Evolutionary conservation across 35 echinoderm and acorn worm genomes (phyloP), one percentile per base, ranked within the genome.

Genomic region (Holothuria glaberrima): DNA sequence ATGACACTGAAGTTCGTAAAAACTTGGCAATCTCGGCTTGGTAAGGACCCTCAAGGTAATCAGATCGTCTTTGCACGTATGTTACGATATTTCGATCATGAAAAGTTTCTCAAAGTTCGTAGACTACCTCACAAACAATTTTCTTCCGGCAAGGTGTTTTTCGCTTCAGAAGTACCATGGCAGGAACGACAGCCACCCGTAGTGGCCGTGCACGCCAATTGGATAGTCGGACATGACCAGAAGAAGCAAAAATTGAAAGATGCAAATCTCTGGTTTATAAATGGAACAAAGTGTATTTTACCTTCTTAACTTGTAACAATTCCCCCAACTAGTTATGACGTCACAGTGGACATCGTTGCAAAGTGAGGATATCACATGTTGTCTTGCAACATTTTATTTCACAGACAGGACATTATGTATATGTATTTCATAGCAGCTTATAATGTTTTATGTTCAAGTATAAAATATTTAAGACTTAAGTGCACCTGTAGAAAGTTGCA

Each of bases 221-320:
- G 24, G 9, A 84, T 84, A 57, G 32, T 59, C n/a, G 80, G 80
- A 4, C 57, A 38, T 12, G 19, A 84, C 9, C 30, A 24, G 4
- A 84, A 84, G 33, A 30, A 58, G 4, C 3, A 84, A 60, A 58
- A 32, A 56, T 63, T 84, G 80, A 61, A 84, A 36, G 32, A 84
- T 18, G 58, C 20, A 19, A 31, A 84, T 17, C 80, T 84, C 27
- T 84, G 80, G 80, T 84, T 84, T 61, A 27, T 84, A 18, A 61
- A 54, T 17, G 50, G 50, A 14, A 54, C 50, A 54, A 54, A 54
- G 50, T 54, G 50, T 54, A 54, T 54, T 54, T 54, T 54, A 12
- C 50, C 50, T 54, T 17, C 50, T 54, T 17, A 12, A 54, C 36
- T 41, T 41, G 36, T 41, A 41, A 41, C 36, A 41, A 41, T 41